Base-by-base conservation (phyloP, 2,888 invertebrate species). In the Ceratothoa steindachneri region DNA sequence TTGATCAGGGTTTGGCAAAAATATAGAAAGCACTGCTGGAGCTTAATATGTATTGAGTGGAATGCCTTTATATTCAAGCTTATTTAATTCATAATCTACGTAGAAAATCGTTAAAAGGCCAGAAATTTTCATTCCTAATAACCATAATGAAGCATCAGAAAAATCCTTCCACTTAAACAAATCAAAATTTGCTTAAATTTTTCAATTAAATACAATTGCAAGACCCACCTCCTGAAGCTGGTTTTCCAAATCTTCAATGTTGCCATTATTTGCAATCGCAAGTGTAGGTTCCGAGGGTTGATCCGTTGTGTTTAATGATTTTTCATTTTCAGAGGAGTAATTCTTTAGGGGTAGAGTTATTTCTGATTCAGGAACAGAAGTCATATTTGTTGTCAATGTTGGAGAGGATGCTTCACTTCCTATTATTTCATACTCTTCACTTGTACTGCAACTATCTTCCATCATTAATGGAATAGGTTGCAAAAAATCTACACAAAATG, bases 251-350 rank as follows among this genome's bases (percentile, higher is more conserved):
- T 79, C 78, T 19, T 73, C 78, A 75, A 79, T 72, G 27, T 73
- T 79, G 31, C 78, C 78, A 75, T 79, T 76, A 55, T 79, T 79
- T 31, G 78, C 78, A 29, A 79, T 79, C 64, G 73, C 73, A 28
- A 76, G 65, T 53, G 51, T 67, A 24, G 76, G 76, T 66, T 76
- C 76, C 9, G 51, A 67, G 22, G 66, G 52, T n/a, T 75, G 75
- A 15, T 69, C 28, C 12, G 60, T 22, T 22, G 22, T 60, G 12
- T n/a, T 24, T 7, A 24, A 24, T n/a, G 52, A 51, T n/a, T 15
- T 19, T 51, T 51, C n/a, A 1, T 60, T 15, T 60, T 60, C 60
- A 60, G 19, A 12, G 1, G 19, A 24, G 24, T 4, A 12, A n/a
- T 51, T 19, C 3, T 51, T 51, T 15, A 2, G 15, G 19, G 52